These are phyloP conservation scores for Enteromius radiatus DNA, from an alignment of 2,797 vertebrate genomes.

Conservation along the genomic window DNA sequence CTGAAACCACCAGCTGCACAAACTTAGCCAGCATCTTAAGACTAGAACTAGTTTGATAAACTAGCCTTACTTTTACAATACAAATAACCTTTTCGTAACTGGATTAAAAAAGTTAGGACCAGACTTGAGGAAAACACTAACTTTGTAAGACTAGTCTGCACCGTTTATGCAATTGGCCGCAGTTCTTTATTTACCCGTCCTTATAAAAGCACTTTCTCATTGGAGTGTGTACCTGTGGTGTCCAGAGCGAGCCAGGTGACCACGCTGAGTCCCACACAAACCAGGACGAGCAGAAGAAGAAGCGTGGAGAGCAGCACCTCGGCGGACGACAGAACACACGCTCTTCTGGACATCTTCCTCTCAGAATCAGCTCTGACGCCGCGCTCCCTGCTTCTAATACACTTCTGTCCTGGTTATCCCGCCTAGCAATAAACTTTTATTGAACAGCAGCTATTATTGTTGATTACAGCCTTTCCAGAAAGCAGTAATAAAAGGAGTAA, in stretches of 20 bases:
- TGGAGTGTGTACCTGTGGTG: conserved; percentile 59
- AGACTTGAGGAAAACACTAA: no score
- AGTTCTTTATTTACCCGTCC: no score
- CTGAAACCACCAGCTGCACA: no score
- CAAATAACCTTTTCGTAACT: no score
- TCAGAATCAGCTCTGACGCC: not conserved
- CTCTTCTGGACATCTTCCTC: conserved; percentile 45
- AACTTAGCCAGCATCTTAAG: no score
- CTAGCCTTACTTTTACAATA: no score
- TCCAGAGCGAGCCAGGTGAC: conserved; percentile 63
- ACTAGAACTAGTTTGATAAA: no score
- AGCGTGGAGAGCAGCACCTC: conserved; percentile 65
- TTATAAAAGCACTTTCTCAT: no score
- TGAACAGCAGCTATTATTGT: conserved; percentile 3
- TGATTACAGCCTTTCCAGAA: not conserved
- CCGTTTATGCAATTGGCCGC: no score
- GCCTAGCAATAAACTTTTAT: conserved; percentile 31
- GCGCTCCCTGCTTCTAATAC: not conserved
- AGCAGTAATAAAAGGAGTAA: not conserved
- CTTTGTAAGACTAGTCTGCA: no score
- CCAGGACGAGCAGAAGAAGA: conserved; percentile 61
- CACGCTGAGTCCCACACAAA: conserved; percentile 59
- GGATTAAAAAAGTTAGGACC: no score
- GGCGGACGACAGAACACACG: conserved; percentile 57
- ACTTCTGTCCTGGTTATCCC: conserved; percentile 7